A percentile compares a stretch with the other conserved stretches of the same genome.
phyloP scores from a whole-genome alignment of 2,113 vertebrate genomes.

The Plotosus lineatus region DNA sequence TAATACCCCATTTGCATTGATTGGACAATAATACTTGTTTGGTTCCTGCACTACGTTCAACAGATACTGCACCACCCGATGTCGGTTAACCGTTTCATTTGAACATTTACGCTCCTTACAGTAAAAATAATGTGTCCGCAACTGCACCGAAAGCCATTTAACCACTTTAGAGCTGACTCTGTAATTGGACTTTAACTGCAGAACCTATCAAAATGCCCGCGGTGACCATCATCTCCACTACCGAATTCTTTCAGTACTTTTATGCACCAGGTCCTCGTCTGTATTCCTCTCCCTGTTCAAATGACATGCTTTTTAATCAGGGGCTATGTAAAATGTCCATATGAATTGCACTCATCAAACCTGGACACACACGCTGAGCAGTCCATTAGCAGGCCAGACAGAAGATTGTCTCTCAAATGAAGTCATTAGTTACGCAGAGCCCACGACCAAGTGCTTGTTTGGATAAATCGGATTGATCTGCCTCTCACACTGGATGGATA shows the following conservation, averaged over 20 bases:
- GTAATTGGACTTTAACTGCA: slow-evolving; percentile 70
- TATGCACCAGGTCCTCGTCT: slow-evolving; percentile 58
- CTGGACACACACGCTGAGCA: slow-evolving; percentile 49
- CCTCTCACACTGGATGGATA: slow-evolving; percentile 64
- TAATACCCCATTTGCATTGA: slow-evolving; percentile 12
- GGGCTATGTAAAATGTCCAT: slow-evolving; percentile 68
- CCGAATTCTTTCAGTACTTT: slow-evolving; percentile 68
- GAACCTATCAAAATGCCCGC: slow-evolving; percentile 62
- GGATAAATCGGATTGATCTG: slow-evolving; percentile 71
- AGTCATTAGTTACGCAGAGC: slow-evolving; percentile 80
- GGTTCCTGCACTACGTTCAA: background rate
- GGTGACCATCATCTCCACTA: slow-evolving; percentile 65
- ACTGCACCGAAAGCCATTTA: slow-evolving; percentile 63
- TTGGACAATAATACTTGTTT: background rate
- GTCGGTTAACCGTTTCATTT: slow-evolving; percentile 55
- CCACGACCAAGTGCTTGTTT: slow-evolving; percentile 75
- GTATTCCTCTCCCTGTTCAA: slow-evolving; percentile 64
- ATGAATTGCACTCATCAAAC: slow-evolving; percentile 72
- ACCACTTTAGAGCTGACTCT: slow-evolving; percentile 61
- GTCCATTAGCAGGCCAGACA: slow-evolving; percentile 61
- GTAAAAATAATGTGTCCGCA: slow-evolving; percentile 64
- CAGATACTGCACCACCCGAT: slow-evolving; percentile 48
- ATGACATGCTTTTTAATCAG: slow-evolving; percentile 73
- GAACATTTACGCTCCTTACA: slow-evolving; percentile 61
- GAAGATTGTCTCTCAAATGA: slow-evolving; percentile 77